Base-by-base conservation (phyloP, 2,113 vertebrate species). In the Perca flavescens region DNA sequence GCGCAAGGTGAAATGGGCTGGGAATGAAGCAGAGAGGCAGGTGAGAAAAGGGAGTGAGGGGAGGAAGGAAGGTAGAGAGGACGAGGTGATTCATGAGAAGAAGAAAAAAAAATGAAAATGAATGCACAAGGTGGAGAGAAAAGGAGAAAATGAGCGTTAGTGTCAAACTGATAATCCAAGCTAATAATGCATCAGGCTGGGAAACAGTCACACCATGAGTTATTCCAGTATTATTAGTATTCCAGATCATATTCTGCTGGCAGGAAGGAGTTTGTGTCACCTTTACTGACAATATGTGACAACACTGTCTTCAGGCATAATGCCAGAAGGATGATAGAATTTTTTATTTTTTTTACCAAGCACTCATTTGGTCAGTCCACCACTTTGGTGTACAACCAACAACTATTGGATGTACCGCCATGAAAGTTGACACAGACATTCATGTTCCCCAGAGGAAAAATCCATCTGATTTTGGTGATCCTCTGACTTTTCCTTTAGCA, bases 1-100 rank as follows among this genome's bases (percentile, higher is more conserved):
- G 62, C 36, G 17, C 54, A 77, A 90, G 80, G 86, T 86, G 88
- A 89, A 85, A 86, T 25, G 28, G 63, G 76, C 21, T 74, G 70
- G 68, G 77, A 77, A 82, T 43, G n/a, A 83, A 77, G 78, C 3
- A n/a, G 56, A 75, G 36, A 12, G 54, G 1, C 5, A 0, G 14
- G 11, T 1, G 25, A n/a, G 46, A 31, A 67, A 16, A 14, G 3
- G n/a, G 2, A 13, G 22, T 2, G n/a, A 47, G n/a, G 6, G 21
- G 31, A 21, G 13, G 62, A 22, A 46, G 40, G 40, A 46, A 58
- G 19, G 50, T 8, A 15, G 17, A 75, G 36, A 68, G 43, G 57
- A 72, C 17, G 72, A 54, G 12, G 22, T 28, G 73, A 89, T 86
- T 77, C 62, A 34, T 19, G 79, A 58, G 67, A 58, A 60, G 74